Conservation (phyloP, 2,797 vertebrate genomes). For the Acomys russatus region DNA sequence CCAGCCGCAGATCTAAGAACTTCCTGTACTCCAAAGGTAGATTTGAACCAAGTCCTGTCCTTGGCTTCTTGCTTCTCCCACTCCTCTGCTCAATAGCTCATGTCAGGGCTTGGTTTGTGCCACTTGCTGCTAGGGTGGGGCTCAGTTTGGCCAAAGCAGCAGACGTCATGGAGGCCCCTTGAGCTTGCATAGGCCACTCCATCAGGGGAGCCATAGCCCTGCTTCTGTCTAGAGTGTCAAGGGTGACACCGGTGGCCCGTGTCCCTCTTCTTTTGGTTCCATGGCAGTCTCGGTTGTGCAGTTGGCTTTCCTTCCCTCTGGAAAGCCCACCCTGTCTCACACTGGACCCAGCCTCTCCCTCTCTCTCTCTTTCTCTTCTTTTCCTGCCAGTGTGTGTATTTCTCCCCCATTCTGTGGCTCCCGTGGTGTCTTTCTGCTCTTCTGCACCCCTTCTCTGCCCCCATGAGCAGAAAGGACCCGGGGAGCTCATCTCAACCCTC, state of each 20-base stretch:
- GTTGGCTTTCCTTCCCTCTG: slow-evolving; percentile 88
- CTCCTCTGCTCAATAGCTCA: slow-evolving; percentile 63
- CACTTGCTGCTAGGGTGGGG: slow-evolving; percentile 42
- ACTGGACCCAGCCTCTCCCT: slow-evolving; percentile 83
- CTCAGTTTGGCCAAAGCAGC: slow-evolving; percentile 48
- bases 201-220: slow-evolving; percentile 59
- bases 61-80: slow-evolving; percentile 74
- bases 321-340: slow-evolving; percentile 87
- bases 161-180: background rate
- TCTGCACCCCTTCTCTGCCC: slow-evolving; percentile 83
- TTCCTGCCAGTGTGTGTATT: slow-evolving; percentile 86
- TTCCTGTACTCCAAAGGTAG: slow-evolving; percentile 81
- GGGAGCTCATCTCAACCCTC: slow-evolving; percentile 64
- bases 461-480: slow-evolving; percentile 73
- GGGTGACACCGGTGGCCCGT: slow-evolving; percentile 83
- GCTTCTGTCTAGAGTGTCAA: slow-evolving; percentile 27
- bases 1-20: slow-evolving; percentile 82
- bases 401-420: slow-evolving; percentile 86
- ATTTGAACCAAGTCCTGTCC: slow-evolving; percentile 81
- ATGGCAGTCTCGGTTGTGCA: slow-evolving; percentile 82
- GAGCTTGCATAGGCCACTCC: background rate
- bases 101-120: slow-evolving; percentile 68
- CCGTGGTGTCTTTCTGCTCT: slow-evolving; percentile 88
- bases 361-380: slow-evolving; percentile 74
- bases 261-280: slow-evolving; percentile 74